A percentile compares a stretch with the other conserved stretches of the same genome.
Evolutionary conservation across 2,797 vertebrate species (phyloP).

Genomic region (Heterohyrax brucei): DNA sequence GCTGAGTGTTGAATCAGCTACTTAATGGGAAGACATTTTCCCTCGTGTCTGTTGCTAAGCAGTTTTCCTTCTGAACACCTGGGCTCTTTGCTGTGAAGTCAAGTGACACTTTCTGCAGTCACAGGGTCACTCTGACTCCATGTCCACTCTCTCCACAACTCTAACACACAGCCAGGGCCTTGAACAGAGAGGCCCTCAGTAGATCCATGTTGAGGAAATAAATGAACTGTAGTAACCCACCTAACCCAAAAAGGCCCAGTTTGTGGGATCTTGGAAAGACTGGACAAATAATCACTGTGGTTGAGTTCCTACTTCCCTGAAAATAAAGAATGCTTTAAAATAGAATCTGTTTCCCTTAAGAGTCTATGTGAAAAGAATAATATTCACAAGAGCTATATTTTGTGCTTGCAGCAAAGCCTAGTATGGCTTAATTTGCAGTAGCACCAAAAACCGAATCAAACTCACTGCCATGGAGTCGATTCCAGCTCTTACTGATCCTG

Average conservation of each 20-base stretch:
- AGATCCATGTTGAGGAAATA: background rate
- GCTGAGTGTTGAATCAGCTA: background rate
- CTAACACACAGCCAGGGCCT: background rate
- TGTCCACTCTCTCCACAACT: background rate
- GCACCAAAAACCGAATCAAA: background rate
- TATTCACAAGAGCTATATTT: conserved; percentile 81
- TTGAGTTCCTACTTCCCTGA: conserved; percentile 53
- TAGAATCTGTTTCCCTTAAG: conserved; percentile 75
- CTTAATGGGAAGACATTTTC: background rate
- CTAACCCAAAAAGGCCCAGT: background rate
- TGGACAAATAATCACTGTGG: conserved; percentile 42
- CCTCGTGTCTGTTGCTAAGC: background rate
- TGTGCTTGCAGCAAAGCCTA: conserved; percentile 82
- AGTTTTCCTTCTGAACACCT: conserved; percentile 42
- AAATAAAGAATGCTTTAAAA: conserved; percentile 77
- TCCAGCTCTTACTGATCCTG: too few relatives aligned
- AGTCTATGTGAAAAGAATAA: conserved; percentile 78
- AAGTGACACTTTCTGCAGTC: background rate
- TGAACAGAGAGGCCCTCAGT: background rate
- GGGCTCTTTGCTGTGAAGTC: background rate
- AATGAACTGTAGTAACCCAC: background rate
- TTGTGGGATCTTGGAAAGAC: conserved; percentile 1
- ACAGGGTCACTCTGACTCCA: background rate
- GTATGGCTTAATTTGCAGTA: conserved; percentile 75
- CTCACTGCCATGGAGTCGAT: too few relatives aligned